A percentile compares a stretch with the other conserved stretches of the same genome.
These are phyloP conservation scores for Aptenodytes forsteri DNA, from an alignment of 2,113 vertebrate genomes.

Conservation along the genomic window DNA sequence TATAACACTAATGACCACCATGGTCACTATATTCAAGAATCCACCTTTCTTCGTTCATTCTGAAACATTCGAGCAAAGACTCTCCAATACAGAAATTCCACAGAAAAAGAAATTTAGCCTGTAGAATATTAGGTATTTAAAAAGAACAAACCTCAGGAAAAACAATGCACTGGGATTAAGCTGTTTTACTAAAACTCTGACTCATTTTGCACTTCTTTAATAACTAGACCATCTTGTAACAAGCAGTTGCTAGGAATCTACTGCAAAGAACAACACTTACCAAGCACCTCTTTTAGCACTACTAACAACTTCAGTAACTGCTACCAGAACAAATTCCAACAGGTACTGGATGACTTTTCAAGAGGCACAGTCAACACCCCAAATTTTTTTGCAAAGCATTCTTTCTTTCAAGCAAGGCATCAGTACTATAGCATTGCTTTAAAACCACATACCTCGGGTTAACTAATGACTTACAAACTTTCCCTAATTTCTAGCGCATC, in stretches of 20 bases:
- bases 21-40: background rate
- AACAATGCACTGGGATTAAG: background rate
- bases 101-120: background rate
- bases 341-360: background rate
- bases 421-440: accelerated
- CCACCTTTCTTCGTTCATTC: background rate
- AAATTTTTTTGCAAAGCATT: background rate
- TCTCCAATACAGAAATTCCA: background rate
- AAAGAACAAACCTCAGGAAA: background rate
- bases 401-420: background rate
- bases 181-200: background rate
- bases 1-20: background rate
- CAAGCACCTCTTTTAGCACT: background rate
- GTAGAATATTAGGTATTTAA: accelerated
- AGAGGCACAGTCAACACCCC: background rate
- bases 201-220: background rate
- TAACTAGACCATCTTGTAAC: background rate
- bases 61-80: background rate
- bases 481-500: background rate
- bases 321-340: background rate
- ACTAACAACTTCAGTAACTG: background rate
- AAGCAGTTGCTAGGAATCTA: background rate
- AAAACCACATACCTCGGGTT: background rate
- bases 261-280: background rate
- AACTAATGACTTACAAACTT: background rate